phyloP scores from a whole-genome alignment of 2,888 invertebrate genomes.

The Heliconius ethilla region DNA sequence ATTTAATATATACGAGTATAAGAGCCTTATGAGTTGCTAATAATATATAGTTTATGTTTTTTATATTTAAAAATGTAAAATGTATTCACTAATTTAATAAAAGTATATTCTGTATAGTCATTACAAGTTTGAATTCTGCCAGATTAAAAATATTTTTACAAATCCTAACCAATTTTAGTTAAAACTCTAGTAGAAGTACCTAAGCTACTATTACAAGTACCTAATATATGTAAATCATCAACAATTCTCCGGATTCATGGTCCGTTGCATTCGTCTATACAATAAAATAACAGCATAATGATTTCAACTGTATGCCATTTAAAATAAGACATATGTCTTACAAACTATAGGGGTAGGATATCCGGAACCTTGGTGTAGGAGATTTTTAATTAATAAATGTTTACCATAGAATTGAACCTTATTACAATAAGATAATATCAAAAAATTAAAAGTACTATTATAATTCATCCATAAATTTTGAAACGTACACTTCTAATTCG shows the following conservation, averaged over 20 bases:
- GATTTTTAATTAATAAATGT: conserved; percentile 18
- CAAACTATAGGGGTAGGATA: conserved; percentile 11
- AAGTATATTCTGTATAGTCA: too few relatives aligned
- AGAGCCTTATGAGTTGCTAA: too few relatives aligned
- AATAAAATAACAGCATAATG: neutral
- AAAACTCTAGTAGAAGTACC: too few relatives aligned
- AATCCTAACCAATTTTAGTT: too few relatives aligned
- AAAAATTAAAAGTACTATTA: too few relatives aligned
- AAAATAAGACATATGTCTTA: conserved; percentile 9
- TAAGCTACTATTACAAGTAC: neutral
- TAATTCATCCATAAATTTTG: too few relatives aligned
- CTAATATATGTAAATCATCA: conserved; percentile 32
- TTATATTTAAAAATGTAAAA: too few relatives aligned
- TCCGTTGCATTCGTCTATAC: conserved; percentile 49
- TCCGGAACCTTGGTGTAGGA: conserved; percentile 30
- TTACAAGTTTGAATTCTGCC: too few relatives aligned
- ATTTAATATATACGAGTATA: neutral
- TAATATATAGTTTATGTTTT: too few relatives aligned
- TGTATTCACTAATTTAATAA: too few relatives aligned
- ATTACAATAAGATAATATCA: too few relatives aligned
- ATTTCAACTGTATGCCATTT: conserved; percentile 21
- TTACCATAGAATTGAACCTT: neutral
- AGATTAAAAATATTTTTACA: conserved; percentile 13
- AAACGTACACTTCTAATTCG: too few relatives aligned
- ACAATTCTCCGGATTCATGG: conserved; percentile 55